Evolutionary conservation across 2,113 vertebrate genomes (phyloP).

Genomic region (Myanophis thanlyinensis): DNA sequence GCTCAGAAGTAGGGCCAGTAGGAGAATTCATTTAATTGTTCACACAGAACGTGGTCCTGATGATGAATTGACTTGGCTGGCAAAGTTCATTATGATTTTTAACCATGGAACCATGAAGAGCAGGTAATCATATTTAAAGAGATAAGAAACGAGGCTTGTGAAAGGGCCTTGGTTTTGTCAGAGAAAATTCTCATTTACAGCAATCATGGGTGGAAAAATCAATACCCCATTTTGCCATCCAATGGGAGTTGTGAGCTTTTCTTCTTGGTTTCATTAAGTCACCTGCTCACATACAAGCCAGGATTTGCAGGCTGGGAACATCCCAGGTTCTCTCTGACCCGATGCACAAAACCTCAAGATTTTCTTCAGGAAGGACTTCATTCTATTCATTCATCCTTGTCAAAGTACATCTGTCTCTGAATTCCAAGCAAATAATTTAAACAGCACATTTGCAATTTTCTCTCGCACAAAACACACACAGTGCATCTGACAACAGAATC

Average conservation of each 20-base stretch:
- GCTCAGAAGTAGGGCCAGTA: constrained; percentile 53
- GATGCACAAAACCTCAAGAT: constrained; percentile 44
- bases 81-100: constrained; percentile 64
- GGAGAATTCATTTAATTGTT: constrained; percentile 37
- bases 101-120: constrained; percentile 55
- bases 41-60: background rate
- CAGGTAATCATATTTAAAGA: constrained; percentile 71
- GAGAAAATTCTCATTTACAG: constrained; percentile 72
- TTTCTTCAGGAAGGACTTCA: constrained; percentile 46
- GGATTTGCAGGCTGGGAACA: constrained; percentile 29
- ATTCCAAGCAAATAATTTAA: constrained; percentile 41
- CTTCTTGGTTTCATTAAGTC: constrained; percentile 32
- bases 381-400: constrained; percentile 59
- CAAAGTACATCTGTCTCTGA: constrained; percentile 49
- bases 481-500: constrained; percentile 15
- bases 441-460: constrained; percentile 15
- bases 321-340: constrained; percentile 36
- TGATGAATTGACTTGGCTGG: constrained; percentile 36
- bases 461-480: background rate
- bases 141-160: constrained; percentile 61
- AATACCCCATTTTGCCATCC: constrained; percentile 60
- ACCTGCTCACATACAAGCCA: constrained; percentile 24
- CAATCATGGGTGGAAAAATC: constrained; percentile 72
- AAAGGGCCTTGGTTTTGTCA: constrained; percentile 42
- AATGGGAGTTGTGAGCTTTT: constrained; percentile 50